A percentile compares a stretch with the other conserved stretches of the same genome.
Evolutionary conservation across 2,113 vertebrate species (phyloP).

Genomic region (chimpanzee (Pan troglodytes)): NHGRI_mPanTro3-v2.1_pri NC_072416.2:64613501-64614000

Average conservation of each 20-base stretch:
- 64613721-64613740: not conserved
- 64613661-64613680: not conserved
- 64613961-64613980: too few relatives aligned
- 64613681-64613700: not conserved
- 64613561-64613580: conserved; percentile 8
- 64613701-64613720: not conserved
- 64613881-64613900: not conserved
- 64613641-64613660: conserved; percentile 13
- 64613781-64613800: not conserved
- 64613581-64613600: conserved; percentile 5
- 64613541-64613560: not conserved
- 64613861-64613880: not conserved
- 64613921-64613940: too few relatives aligned
- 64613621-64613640: not conserved
- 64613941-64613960: too few relatives aligned
- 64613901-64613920: not conserved
- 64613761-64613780: not conserved
- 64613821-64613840: not conserved
- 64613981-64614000: too few relatives aligned
- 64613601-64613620: not conserved
- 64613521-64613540: not conserved
- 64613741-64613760: not conserved
- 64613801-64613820: not conserved
- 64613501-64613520: not conserved
- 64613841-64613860: not conserved